Conservation (phyloP, 2,888 invertebrate species). For the Catocala nupta region DNA sequence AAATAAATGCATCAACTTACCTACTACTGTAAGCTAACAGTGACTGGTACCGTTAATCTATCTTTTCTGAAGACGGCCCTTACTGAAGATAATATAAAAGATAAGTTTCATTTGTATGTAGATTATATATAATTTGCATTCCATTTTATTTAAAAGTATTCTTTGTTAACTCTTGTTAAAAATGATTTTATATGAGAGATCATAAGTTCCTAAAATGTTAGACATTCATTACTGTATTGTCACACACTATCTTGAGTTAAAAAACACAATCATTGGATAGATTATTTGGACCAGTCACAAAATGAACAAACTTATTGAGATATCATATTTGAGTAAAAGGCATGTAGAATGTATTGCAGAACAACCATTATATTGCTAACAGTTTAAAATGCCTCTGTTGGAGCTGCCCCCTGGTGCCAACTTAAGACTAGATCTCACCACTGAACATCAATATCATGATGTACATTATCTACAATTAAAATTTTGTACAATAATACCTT, state of each 20-base stretch:
- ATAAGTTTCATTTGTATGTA: no score
- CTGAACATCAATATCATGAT: slow-evolving; percentile 32
- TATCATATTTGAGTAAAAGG: slow-evolving; percentile 12
- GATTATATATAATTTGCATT: no score
- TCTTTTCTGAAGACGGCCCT: not conserved
- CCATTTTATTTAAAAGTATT: no score
- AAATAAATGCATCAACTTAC: slow-evolving; percentile 55
- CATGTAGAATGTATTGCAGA: slow-evolving; percentile 9
- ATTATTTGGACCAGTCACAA: slow-evolving; percentile 3
- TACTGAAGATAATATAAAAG: no score
- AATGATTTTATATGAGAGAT: no score
- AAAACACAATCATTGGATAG: not conserved
- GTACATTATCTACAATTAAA: slow-evolving; percentile 11
- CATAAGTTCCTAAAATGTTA: no score
- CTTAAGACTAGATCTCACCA: slow-evolving; percentile 52
- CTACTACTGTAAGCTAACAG: slow-evolving; percentile 32
- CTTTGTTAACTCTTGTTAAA: no score
- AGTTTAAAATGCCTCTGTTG: slow-evolving; percentile 35
- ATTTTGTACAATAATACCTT: slow-evolving; percentile 14
- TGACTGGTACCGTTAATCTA: slow-evolving; percentile 10
- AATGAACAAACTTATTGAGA: slow-evolving; percentile 15
- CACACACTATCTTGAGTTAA: no score
- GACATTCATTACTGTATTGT: no score
- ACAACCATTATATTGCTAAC: slow-evolving; percentile 48
- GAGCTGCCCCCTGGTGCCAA: slow-evolving; percentile 24